Base-by-base conservation (phyloP, 2,888 invertebrate species). In the Pammene fasciana region DNA sequence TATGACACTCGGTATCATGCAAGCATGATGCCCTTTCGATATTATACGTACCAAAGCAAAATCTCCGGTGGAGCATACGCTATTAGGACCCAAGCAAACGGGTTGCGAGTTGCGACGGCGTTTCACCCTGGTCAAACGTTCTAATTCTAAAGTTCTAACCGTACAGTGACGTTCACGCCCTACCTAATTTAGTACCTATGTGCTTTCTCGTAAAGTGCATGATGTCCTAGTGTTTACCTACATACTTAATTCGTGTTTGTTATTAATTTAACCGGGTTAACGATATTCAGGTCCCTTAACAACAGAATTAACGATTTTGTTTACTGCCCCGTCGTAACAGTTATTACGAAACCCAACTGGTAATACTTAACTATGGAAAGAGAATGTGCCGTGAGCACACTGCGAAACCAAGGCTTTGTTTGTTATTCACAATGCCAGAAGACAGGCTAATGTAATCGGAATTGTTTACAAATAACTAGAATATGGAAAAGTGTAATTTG, bases 401-500 rank as follows among this genome's bases (percentile, higher is more conserved):
- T 78, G 78, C 80, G 82, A 82, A 81, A 85, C 86, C 87, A 88
- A 90, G 88, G 86, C 83, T 88, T 85, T 84, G 78, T 79, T 80
- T 82, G 84, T 81, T 84, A 82, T 83, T 82, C 85, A 86, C 85
- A 86, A 86, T 84, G 79, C 80, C 81, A 74, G 80, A 85, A 82
- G 77, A 85, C 83, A 81, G 75, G 77, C 79, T 84, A 82, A 82
- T 82, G 80, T 82, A 82, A 82, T 82, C 82, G 82, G 81, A 84
- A 86, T 86, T 88, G 86, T 86, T 85, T 83, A 84, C 84, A 80
- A 77, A 77, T 79, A 76, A 81, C 78, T 81, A 79, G 77, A 78
- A 78, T 82, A 82, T 82, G 81, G 84, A 84, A 86, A 83, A 82
- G 74, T 73, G 72, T 83, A 86, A 84, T 88, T 88, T 87, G 74